phyloP scores from a whole-genome alignment of 2,113 vertebrate species.

The Galbula dea region DNA sequence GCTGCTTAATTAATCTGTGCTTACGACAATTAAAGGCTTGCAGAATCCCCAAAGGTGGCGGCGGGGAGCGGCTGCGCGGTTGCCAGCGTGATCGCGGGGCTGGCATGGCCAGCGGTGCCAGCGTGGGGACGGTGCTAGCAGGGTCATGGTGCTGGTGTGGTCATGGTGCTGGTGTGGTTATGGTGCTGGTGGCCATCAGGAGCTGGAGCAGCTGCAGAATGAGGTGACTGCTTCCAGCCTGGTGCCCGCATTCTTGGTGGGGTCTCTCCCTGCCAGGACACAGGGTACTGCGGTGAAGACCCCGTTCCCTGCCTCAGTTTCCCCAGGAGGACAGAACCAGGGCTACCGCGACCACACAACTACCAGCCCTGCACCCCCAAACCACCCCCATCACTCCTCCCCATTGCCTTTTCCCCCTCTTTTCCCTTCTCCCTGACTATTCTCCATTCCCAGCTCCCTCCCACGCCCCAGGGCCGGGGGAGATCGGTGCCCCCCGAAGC shows the following conservation, averaged over 20 bases:
- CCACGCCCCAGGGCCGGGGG: fast-evolving
- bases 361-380: fast-evolving
- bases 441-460: neutral
- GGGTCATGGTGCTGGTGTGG: neutral
- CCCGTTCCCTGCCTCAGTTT: neutral
- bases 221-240: neutral
- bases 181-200: neutral
- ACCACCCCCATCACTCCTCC: neutral
- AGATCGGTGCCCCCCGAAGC: neutral
- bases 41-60: constrained; percentile 67
- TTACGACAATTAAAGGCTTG: constrained; percentile 72
- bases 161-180: too few relatives aligned
- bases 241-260: too few relatives aligned
- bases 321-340: neutral
- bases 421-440: neutral
- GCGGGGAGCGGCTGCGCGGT: constrained; percentile 21
- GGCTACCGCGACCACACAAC: neutral
- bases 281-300: neutral
- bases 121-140: fast-evolving
- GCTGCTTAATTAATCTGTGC: constrained; percentile 73
- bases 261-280: too few relatives aligned
- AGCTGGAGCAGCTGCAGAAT: neutral
- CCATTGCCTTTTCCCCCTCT: fast-evolving
- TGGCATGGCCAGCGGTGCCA: fast-evolving
- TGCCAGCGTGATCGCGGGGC: neutral